phyloP scores from a whole-genome alignment of 2,113 vertebrate species.

The Cricetomys ansorgei region DNA sequence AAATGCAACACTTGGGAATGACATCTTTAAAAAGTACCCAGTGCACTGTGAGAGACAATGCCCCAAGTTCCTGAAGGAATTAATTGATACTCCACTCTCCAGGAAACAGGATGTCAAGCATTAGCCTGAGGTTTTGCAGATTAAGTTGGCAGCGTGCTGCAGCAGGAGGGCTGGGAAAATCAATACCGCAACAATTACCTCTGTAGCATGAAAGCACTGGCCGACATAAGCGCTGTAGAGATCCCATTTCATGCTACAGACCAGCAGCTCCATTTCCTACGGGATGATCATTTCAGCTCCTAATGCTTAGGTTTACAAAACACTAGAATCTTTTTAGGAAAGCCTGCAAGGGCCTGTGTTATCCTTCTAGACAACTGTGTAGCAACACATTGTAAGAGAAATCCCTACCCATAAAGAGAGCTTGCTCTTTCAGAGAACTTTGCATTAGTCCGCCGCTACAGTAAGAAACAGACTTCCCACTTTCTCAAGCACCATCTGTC shows the following conservation, averaged over 20 bases:
- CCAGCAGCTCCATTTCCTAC: conserved; percentile 87
- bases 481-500: conserved; percentile 85
- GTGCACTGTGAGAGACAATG: conserved; percentile 91
- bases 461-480: conserved; percentile 89
- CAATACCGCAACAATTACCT: conserved; percentile 90
- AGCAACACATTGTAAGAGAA: conserved; percentile 88
- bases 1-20: conserved; percentile 94
- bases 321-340: conserved; percentile 86
- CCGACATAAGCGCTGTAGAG: conserved; percentile 91
- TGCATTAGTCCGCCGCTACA: conserved; percentile 86
- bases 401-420: conserved; percentile 88
- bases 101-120: conserved; percentile 92
- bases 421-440: conserved; percentile 88
- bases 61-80: conserved; percentile 90
- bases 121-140: conserved; percentile 90
- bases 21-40: conserved; percentile 91
- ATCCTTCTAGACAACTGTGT: conserved; percentile 89
- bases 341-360: conserved; percentile 87
- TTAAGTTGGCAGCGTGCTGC: conserved; percentile 88
- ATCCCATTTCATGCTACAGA: conserved; percentile 88
- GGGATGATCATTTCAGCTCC: conserved; percentile 89
- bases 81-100: conserved; percentile 91
- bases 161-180: conserved; percentile 86
- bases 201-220: conserved; percentile 93
- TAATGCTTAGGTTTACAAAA: conserved; percentile 91